phyloP scores from a whole-genome alignment of 2,113 vertebrate genomes.

The Onychorhynchus coronatus region DNA sequence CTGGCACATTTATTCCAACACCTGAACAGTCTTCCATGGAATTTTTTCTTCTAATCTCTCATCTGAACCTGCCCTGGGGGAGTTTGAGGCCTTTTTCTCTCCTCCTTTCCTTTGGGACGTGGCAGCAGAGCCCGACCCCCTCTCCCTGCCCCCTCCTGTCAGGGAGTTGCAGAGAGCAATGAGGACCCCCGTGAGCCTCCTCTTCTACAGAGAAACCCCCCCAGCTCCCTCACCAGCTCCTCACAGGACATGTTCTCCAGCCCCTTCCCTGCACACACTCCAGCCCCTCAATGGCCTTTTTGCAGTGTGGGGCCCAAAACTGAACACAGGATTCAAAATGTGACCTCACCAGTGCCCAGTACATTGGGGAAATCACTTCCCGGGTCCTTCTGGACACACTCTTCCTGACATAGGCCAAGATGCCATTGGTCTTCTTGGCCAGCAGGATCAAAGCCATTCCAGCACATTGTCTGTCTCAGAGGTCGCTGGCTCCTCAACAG shows the following conservation, averaged over 20 bases:
- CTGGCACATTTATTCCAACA: background rate
- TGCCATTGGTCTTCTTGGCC: background rate
- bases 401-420: background rate
- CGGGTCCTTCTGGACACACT: background rate
- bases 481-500: background rate
- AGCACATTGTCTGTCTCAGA: background rate
- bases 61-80: background rate
- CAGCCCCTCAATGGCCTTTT: background rate
- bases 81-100: background rate
- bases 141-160: background rate
- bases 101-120: background rate
- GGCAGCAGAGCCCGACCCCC: background rate
- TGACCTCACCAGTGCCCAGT: background rate
- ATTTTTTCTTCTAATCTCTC: background rate
- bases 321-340: background rate
- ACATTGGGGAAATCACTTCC: background rate
- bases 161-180: background rate
- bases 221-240: background rate
- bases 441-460: background rate
- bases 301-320: background rate
- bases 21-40: fast-evolving
- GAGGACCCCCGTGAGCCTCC: background rate
- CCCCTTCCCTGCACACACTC: background rate
- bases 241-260: background rate
- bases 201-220: background rate